These are phyloP conservation scores for Lottia scabra DNA, from an alignment of 2,888 invertebrate species.

Conservation along the genomic window DNA sequence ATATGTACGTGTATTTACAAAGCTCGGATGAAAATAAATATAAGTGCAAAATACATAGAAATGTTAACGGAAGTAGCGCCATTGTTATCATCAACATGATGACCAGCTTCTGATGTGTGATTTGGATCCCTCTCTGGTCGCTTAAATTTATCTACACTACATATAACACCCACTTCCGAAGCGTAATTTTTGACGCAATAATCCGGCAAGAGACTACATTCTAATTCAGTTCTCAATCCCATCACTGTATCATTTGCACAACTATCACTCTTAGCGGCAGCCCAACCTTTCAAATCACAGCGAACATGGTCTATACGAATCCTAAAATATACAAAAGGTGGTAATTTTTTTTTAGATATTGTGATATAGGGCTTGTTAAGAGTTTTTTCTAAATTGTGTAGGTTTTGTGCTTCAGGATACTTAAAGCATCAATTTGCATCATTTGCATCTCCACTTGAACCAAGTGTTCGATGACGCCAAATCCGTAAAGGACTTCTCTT, in stretches of 20 bases:
- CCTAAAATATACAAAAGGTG: conserved; percentile 8
- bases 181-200: conserved; percentile 19
- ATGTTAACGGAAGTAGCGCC: background rate
- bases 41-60: too few species aligned
- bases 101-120: too few species aligned
- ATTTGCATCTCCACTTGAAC: too few species aligned
- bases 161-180: background rate
- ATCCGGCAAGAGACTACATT: conserved; percentile 31
- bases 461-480: too few species aligned
- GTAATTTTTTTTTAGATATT: too few species aligned
- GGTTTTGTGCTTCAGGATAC: too few species aligned
- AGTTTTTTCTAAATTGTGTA: too few species aligned
- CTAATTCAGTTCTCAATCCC: conserved; percentile 34
- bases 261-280: conserved; percentile 26
- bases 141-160: conserved; percentile 11
- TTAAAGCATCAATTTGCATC: too few species aligned
- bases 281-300: conserved; percentile 34
- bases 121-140: background rate
- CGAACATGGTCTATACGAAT: conserved; percentile 24
- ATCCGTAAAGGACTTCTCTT: too few species aligned
- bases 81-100: background rate
- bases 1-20: too few species aligned
- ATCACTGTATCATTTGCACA: conserved; percentile 26
- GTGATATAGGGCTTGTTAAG: too few species aligned
- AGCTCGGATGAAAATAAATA: too few species aligned